Conservation (phyloP, 2,888 invertebrate species). For the Laspeyria flexula region DNA sequence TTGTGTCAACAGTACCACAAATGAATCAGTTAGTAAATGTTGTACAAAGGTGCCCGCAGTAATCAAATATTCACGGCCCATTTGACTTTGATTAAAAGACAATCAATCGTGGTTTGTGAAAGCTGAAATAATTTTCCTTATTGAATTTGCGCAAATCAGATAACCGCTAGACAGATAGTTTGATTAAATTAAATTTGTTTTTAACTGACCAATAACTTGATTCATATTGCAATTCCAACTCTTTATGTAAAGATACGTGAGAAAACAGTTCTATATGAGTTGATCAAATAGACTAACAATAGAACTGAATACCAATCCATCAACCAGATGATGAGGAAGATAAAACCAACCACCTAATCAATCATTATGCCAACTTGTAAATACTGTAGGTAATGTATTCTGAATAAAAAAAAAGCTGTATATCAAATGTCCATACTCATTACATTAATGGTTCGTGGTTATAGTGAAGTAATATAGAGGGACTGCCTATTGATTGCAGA, state of each 20-base stretch:
- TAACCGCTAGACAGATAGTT: conserved; percentile 16
- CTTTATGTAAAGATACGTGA: not conserved
- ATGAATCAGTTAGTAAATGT: conserved; percentile 37
- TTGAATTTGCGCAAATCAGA: conserved; percentile 28
- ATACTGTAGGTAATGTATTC: no score
- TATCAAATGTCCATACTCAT: no score
- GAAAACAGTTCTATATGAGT: no score
- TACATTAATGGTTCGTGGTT: no score
- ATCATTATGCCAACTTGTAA: no score
- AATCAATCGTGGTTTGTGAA: conserved; percentile 48
- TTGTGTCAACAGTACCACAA: conserved; percentile 19
- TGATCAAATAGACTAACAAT: no score
- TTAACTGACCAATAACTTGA: not conserved
- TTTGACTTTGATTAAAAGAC: conserved; percentile 39
- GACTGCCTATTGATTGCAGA: no score
- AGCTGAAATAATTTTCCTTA: conserved; percentile 40
- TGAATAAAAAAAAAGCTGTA: not conserved
- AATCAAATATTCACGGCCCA: conserved; percentile 34
- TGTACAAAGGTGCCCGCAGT: conserved; percentile 29
- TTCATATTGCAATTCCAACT: not conserved
- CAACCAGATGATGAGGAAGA: no score
- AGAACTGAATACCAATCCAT: no score
- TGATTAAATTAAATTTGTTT: conserved; percentile 16
- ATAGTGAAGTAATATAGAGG: no score
- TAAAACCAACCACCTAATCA: no score